Evolutionary conservation across 2,888 invertebrate species (phyloP).

Genomic region (Zaprionus lineosus): DNA sequence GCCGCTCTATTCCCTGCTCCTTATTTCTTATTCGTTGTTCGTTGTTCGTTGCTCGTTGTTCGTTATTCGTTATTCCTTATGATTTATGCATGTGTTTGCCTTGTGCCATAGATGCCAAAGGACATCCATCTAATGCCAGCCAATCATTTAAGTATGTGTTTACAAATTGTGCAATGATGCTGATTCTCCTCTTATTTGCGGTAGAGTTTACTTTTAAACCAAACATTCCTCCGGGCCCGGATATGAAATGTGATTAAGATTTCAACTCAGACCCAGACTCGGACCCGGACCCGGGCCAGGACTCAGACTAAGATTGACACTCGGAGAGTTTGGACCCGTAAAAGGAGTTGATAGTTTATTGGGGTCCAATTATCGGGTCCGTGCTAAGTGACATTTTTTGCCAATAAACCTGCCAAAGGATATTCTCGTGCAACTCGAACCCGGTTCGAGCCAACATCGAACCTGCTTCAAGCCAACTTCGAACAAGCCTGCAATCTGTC

Average conservation of each 20-base stretch:
- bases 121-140: neutral
- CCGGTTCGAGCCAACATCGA: slow-evolving; percentile 40
- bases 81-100: slow-evolving; percentile 54
- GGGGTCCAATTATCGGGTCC: no score
- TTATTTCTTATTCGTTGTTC: no score
- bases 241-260: no score
- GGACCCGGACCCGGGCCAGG: no score
- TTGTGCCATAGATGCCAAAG: slow-evolving; percentile 27
- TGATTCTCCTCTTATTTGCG: slow-evolving; percentile 31
- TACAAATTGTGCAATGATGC: slow-evolving; percentile 33
- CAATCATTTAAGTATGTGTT: slow-evolving; percentile 59
- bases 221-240: slow-evolving; percentile 9
- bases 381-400: no score
- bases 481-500: neutral
- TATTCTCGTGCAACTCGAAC: slow-evolving; percentile 31
- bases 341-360: no score
- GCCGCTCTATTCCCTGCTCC: no score
- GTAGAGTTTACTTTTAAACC: slow-evolving; percentile 36
- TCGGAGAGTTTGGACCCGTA: no score
- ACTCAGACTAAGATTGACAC: no score
- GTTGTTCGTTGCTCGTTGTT: no score
- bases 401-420: slow-evolving; percentile 27
- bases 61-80: no score
- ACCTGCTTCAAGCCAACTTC: no score
- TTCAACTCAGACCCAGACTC: neutral